Conservation (phyloP, 2,797 vertebrate genomes). For the Gadopsis marmoratus region DNA sequence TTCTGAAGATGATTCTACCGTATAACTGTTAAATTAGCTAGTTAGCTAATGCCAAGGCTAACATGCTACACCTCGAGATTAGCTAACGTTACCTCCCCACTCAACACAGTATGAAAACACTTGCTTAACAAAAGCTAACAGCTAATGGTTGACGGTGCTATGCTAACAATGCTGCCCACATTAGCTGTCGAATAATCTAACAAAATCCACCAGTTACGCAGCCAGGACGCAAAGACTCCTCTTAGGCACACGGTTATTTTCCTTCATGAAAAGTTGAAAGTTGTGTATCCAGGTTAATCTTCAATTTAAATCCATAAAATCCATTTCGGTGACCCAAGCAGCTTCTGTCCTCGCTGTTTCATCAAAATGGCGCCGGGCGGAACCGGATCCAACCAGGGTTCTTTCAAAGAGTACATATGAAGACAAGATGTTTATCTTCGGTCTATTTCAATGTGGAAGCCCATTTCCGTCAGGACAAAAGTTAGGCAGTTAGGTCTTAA, state of each 20-base stretch:
- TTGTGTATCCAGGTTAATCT: slow-evolving; percentile 32
- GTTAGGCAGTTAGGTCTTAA: neutral
- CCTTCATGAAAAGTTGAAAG: neutral
- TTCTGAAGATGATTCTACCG: slow-evolving; percentile 3
- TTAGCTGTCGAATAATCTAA: slow-evolving; percentile 15
- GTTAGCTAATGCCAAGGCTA: slow-evolving; percentile 47
- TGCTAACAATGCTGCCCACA: slow-evolving; percentile 39
- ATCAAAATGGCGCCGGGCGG: slow-evolving; percentile 82
- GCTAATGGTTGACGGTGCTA: slow-evolving; percentile 39
- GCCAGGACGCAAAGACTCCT: slow-evolving; percentile 8
- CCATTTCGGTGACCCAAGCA: slow-evolving; percentile 27
- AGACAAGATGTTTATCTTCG: neutral
- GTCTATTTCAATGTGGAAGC: neutral
- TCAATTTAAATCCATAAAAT: slow-evolving; percentile 70
- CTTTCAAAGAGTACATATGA: slow-evolving; percentile 22
- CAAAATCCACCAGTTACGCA: slow-evolving; percentile 45
- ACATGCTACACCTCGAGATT: slow-evolving; percentile 55
- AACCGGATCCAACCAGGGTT: slow-evolving; percentile 54
- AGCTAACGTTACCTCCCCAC: slow-evolving; percentile 47
- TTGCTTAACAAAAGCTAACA: slow-evolving; percentile 65
- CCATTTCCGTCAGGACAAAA: neutral
- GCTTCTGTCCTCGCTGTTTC: slow-evolving; percentile 75
- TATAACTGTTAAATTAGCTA: slow-evolving; percentile 11
- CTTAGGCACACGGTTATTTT: slow-evolving; percentile 13
- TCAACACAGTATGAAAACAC: slow-evolving; percentile 42